Conservation (phyloP, 2,113 vertebrate genomes). For the Lophura nycthemera region DNA sequence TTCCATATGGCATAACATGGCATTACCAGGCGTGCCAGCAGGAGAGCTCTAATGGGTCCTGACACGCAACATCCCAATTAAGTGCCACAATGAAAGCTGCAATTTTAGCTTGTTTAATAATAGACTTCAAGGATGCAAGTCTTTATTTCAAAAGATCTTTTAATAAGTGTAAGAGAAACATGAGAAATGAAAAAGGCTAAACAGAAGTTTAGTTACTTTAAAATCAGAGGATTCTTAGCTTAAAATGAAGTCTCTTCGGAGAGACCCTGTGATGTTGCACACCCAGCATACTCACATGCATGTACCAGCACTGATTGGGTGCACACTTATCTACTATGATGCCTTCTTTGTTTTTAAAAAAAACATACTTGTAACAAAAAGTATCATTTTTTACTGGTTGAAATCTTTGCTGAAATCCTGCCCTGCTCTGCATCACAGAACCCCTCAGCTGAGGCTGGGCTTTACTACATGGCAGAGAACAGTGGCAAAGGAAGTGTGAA, state of each 20-base stretch:
- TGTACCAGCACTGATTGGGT: background rate
- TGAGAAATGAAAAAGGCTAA: background rate
- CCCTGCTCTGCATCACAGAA: background rate
- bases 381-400: background rate
- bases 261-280: background rate
- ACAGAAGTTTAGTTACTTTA: background rate
- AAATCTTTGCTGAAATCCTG: background rate
- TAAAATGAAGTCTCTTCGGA: background rate
- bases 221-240: background rate
- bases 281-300: no score
- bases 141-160: constrained; percentile 9
- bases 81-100: constrained; percentile 31
- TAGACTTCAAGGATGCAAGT: background rate
- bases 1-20: constrained; percentile 14
- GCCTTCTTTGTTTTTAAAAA: background rate
- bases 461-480: background rate
- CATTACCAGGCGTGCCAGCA: background rate
- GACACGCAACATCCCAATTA: constrained; percentile 46
- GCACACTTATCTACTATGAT: fast-evolving
- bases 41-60: constrained; percentile 41
- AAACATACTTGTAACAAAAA: background rate
- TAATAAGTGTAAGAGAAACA: background rate
- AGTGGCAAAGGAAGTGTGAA: background rate
- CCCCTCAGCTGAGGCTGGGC: background rate
- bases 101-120: constrained; percentile 23